phyloP scores from a whole-genome alignment of 2,113 vertebrate genomes.

The Panurus biarmicus region DNA sequence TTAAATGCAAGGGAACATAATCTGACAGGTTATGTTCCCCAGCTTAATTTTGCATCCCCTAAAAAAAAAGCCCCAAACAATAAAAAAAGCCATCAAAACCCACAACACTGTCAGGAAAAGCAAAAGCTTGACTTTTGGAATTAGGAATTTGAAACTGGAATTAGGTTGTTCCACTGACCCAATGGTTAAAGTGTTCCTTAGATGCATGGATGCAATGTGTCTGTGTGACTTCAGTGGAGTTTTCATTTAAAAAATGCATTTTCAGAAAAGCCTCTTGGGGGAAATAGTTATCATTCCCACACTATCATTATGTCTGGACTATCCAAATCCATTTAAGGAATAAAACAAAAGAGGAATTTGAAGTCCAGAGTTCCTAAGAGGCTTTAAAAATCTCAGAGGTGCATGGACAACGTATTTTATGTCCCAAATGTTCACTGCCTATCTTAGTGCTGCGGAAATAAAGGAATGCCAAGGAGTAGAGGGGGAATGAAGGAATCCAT shows the following conservation, averaged over 20 bases:
- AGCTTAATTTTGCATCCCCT: background rate
- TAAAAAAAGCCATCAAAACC: background rate
- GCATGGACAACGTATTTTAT: background rate
- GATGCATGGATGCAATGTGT: rapidly evolving
- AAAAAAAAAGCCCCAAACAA: background rate
- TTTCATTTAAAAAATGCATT: background rate
- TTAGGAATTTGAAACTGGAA: no score
- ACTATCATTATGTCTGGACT: background rate
- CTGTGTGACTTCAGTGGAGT: background rate
- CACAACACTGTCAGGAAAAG: background rate
- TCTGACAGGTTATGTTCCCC: background rate
- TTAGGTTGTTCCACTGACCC: background rate
- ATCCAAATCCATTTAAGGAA: conserved; percentile 42
- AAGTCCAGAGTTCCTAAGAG: background rate
- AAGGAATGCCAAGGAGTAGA: background rate
- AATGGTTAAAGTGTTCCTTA: background rate
- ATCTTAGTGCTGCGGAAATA: background rate
- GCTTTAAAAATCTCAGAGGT: conserved; percentile 1
- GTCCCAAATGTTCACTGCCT: background rate
- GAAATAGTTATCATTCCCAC: conserved; percentile 36
- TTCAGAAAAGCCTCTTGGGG: background rate
- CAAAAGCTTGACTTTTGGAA: background rate
- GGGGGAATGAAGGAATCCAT: background rate
- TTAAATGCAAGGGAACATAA: background rate
- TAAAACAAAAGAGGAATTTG: conserved; percentile 19